Evolutionary conservation across 2,113 vertebrate species (phyloP).

Genomic region (Entelurus aequoreus): DNA sequence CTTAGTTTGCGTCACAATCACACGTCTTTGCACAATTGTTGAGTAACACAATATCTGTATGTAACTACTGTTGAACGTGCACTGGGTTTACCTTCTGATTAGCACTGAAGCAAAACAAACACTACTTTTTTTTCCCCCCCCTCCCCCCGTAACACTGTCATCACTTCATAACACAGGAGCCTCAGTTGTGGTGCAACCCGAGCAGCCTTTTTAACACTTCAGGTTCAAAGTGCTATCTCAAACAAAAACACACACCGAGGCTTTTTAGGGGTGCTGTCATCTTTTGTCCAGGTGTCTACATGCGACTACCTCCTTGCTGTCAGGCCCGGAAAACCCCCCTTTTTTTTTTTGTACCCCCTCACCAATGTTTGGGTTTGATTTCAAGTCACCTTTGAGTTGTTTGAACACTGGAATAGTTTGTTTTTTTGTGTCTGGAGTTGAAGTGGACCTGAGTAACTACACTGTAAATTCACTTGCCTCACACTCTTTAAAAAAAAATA

Average conservation of each 20-base stretch:
- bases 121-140: constrained; percentile 7
- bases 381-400: constrained; percentile 2
- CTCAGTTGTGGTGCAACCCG: too few relatives aligned
- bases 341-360: constrained; percentile 9
- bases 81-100: neutral
- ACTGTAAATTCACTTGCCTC: neutral
- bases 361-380: constrained; percentile 30
- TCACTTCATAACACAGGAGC: too few relatives aligned
- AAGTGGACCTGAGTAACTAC: too few relatives aligned
- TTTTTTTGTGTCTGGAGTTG: too few relatives aligned
- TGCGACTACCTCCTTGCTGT: constrained; percentile 66
- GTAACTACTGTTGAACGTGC: neutral
- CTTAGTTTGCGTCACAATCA: constrained; percentile 28
- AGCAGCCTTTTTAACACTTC: neutral
- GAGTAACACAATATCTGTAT: constrained; percentile 7
- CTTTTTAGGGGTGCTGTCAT: constrained; percentile 39
- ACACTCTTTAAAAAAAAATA: too few relatives aligned
- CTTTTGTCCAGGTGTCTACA: constrained; percentile 62
- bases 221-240: neutral
- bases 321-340: constrained; percentile 55
- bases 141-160: too few relatives aligned
- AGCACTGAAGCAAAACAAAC: constrained; percentile 28
- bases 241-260: constrained; percentile 6
- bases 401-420: constrained; percentile 19
- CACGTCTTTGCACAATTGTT: constrained; percentile 37